phyloP scores from a whole-genome alignment of 2,797 vertebrate genomes.

The Melanotaenia maccullochi region DNA sequence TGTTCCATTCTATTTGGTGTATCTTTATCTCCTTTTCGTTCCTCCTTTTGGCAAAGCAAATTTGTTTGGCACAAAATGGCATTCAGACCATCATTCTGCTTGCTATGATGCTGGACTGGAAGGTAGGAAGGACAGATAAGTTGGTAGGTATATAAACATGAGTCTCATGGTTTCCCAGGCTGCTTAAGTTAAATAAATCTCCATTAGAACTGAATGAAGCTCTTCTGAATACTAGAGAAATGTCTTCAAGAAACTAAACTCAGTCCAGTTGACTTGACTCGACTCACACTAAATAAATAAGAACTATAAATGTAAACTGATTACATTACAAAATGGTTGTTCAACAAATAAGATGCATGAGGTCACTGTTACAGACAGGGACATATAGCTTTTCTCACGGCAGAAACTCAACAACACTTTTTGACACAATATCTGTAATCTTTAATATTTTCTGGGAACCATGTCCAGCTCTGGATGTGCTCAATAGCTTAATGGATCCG shows the following conservation, averaged over 20 bases:
- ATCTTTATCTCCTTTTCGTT: too few relatives aligned
- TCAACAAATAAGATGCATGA: constrained; percentile 27
- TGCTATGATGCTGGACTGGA: neutral
- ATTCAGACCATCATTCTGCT: neutral
- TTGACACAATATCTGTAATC: constrained; percentile 60
- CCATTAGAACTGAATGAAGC: neutral
- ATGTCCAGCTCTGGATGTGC: constrained; percentile 35
- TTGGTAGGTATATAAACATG: neutral
- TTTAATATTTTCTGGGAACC: constrained; percentile 47
- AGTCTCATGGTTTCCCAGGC: neutral
- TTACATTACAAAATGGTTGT: constrained; percentile 6
- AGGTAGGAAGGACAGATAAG: neutral
- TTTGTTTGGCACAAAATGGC: neutral
- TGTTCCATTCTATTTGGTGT: too few relatives aligned
- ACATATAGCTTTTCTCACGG: constrained; percentile 33
- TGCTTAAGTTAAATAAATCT: neutral
- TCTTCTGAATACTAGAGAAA: neutral
- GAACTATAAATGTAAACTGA: neutral
- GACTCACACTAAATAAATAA: too few relatives aligned
- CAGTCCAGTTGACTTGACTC: neutral
- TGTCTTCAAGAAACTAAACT: neutral
- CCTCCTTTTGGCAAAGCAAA: too few relatives aligned
- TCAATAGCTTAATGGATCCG: constrained; percentile 48
- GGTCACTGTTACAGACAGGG: constrained; percentile 1
- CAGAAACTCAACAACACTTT: constrained; percentile 44